A percentile compares a stretch with the other conserved stretches of the same genome.
These are phyloP conservation scores for Mesaphorura yosii DNA, from an alignment of 1,140 invertebrate species.

Conservation along the genomic window DNA sequence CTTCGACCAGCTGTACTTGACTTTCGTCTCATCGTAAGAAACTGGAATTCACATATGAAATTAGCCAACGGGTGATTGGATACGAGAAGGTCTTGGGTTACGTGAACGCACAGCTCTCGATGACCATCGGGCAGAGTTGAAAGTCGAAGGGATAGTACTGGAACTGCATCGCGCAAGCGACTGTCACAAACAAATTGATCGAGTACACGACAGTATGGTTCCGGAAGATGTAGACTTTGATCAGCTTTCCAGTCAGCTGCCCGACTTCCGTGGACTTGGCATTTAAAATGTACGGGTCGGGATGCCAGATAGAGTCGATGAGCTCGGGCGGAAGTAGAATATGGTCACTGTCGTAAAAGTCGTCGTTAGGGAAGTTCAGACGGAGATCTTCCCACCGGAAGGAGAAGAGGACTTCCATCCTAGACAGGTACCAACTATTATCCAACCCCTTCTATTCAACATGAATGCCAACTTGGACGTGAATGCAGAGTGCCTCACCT, in stretches of 20 bases:
- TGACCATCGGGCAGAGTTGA: conserved; percentile 65
- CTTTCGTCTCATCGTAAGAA: conserved; percentile 18
- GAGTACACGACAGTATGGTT: conserved; percentile 67
- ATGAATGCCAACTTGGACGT: background rate
- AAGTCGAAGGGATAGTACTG: conserved; percentile 73
- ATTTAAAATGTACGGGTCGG: conserved; percentile 73
- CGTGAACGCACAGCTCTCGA: conserved; percentile 66
- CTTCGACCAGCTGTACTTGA: conserved; percentile 11
- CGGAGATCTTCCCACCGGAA: conserved; percentile 67
- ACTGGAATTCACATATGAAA: conserved; percentile 33
- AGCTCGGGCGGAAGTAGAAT: conserved; percentile 64
- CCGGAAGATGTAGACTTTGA: conserved; percentile 59
- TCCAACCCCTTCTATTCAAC: background rate
- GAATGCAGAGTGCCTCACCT: conserved; percentile 41
- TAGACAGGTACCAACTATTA: conserved; percentile 34
- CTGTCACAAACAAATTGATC: conserved; percentile 66
- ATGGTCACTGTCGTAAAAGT: conserved; percentile 62
- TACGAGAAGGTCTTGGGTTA: background rate
- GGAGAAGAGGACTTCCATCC: conserved; percentile 71
- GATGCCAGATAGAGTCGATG: conserved; percentile 72
- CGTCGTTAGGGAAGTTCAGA: conserved; percentile 55
- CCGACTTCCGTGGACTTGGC: conserved; percentile 72
- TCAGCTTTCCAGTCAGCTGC: conserved; percentile 63
- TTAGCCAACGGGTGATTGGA: background rate
- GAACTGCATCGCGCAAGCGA: conserved; percentile 76